Conservation (phyloP, 2,113 vertebrate species). For the Megaceryle torquata region DNA sequence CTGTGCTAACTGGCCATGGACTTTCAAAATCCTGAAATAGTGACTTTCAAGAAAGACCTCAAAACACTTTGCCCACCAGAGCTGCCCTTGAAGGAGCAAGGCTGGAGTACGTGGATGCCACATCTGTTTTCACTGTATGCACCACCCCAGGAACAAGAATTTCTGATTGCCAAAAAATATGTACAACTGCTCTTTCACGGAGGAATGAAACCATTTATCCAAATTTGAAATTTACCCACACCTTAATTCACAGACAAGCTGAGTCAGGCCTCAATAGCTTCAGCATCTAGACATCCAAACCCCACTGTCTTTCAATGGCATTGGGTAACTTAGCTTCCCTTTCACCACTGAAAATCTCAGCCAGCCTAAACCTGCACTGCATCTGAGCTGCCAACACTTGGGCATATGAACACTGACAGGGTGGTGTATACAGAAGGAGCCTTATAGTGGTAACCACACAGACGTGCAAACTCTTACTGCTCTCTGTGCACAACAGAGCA, state of each 20-base stretch:
- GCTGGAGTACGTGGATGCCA: rapidly evolving
- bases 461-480: not conserved
- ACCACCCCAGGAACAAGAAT: not conserved
- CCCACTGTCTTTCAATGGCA: not conserved
- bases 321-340: not conserved
- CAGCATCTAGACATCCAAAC: not conserved
- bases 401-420: rapidly evolving
- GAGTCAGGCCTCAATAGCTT: not conserved
- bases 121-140: not conserved
- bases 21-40: not conserved
- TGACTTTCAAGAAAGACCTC: not conserved
- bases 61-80: not conserved
- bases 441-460: not conserved
- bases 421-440: not conserved
- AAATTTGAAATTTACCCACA: not conserved
- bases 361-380: not conserved
- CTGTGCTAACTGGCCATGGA: not conserved
- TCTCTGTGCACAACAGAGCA: not conserved
- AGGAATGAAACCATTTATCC: not conserved
- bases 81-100: not conserved
- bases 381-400: not conserved
- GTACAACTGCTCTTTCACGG: not conserved
- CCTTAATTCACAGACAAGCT: not conserved
- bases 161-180: not conserved
- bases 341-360: not conserved